These are phyloP conservation scores for pig (Sus scrofa) DNA, from an alignment of 2,113 vertebrate genomes.

Conservation along the genomic window DNA sequence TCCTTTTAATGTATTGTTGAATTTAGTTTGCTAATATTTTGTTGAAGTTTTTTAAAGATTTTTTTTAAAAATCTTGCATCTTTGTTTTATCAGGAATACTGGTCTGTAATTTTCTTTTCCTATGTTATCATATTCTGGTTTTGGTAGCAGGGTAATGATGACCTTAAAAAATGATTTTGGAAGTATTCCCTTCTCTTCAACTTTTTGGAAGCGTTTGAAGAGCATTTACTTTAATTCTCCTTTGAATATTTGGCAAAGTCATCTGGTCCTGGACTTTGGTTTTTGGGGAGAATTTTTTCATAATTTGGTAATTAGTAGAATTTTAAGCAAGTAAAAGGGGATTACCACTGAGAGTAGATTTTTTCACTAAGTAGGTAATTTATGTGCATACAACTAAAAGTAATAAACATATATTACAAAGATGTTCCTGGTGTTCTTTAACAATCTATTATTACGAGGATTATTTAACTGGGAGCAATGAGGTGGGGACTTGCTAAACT, in stretches of 20 bases:
- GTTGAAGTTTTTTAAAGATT: not conserved
- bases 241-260: not conserved
- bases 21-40: not conserved
- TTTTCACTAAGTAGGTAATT: conserved; percentile 7
- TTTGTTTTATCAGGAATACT: not conserved
- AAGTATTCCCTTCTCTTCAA: not conserved
- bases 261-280: not conserved
- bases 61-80: not conserved
- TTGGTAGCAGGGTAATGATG: not conserved
- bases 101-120: not conserved
- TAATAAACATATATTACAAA: not conserved
- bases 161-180: not conserved
- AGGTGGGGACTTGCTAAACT: not conserved
- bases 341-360: not conserved
- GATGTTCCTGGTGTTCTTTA: not conserved
- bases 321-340: not conserved
- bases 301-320: conserved; percentile 10
- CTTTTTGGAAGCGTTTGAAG: not conserved
- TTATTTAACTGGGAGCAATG: not conserved
- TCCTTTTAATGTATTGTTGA: not conserved
- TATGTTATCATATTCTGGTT: not conserved
- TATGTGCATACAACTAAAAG: not conserved
- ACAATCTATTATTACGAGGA: not conserved
- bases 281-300: not conserved
- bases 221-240: not conserved